Evolutionary conservation across 2,888 invertebrate species (phyloP).

Genomic region (Eucera pruinosa): DNA sequence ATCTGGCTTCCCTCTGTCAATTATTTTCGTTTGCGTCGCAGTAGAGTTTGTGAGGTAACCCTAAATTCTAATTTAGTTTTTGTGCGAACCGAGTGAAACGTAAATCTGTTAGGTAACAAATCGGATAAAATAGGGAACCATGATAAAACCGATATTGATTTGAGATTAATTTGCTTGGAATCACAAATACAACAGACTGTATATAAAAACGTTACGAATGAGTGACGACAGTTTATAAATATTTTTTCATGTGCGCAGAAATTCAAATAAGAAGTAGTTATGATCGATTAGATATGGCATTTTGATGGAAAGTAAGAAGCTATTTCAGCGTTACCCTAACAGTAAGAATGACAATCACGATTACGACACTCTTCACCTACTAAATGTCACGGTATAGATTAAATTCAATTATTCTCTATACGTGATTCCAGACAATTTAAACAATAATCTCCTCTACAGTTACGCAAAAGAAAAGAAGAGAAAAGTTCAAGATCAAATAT

Average conservation of each 20-base stretch:
- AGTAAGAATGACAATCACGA: not conserved
- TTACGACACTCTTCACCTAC: not conserved
- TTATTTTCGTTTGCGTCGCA: not conserved
- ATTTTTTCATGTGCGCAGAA: not conserved
- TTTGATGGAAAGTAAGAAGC: not conserved
- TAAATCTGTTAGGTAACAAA: not conserved
- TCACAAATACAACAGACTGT: too few relatives aligned
- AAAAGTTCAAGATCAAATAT: not conserved
- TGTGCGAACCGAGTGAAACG: not conserved
- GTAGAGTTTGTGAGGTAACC: not conserved
- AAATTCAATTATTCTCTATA: too few relatives aligned
- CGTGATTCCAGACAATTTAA: too few relatives aligned
- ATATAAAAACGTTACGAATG: too few relatives aligned
- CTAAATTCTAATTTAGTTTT: not conserved
- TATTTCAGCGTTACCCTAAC: not conserved
- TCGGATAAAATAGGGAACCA: too few relatives aligned
- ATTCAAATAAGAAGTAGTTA: not conserved
- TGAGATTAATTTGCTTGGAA: too few relatives aligned
- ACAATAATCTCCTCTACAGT: not conserved
- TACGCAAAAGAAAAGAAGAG: not conserved
- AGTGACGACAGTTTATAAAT: too few relatives aligned
- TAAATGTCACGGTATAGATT: slow-evolving; percentile 5
- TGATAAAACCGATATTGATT: too few relatives aligned
- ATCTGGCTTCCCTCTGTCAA: slow-evolving; percentile 1
- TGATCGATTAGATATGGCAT: not conserved